phyloP scores from a whole-genome alignment of 2,113 vertebrate genomes.

The Climacteris rufus region DNA sequence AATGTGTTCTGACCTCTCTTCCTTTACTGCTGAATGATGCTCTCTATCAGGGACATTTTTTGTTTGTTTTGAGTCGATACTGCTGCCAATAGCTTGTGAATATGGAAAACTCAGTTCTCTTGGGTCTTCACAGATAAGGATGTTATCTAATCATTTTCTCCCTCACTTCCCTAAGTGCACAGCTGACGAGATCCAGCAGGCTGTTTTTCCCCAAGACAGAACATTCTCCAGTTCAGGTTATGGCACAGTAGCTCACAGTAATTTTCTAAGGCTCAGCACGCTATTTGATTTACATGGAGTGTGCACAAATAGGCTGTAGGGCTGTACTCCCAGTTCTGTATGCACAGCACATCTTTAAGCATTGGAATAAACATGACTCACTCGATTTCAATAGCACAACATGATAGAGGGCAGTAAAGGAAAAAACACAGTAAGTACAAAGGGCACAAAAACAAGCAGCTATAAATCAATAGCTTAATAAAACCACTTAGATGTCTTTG shows the following conservation, averaged over 20 bases:
- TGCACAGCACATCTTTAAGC: not conserved
- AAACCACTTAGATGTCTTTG: not conserved
- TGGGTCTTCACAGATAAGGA: not conserved
- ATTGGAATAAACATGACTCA: not conserved
- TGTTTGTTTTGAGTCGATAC: not conserved
- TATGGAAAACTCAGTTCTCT: not conserved
- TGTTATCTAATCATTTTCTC: constrained; percentile 20
- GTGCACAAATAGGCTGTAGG: not conserved
- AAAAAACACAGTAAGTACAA: not conserved
- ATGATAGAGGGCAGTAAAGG: not conserved
- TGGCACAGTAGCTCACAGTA: not conserved
- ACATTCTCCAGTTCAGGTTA: not conserved
- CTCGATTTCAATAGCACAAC: not conserved
- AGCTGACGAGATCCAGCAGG: not conserved
- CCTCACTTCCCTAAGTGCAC: not conserved
- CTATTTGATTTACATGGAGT: not conserved
- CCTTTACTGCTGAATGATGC: not conserved
- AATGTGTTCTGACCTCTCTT: not conserved
- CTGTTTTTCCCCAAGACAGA: not conserved
- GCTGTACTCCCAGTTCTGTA: not conserved
- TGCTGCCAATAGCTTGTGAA: not conserved
- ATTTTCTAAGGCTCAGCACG: not conserved
- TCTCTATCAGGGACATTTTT: not conserved
- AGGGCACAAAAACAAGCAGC: not conserved
- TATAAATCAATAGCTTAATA: not conserved